Evolutionary conservation across 2,113 vertebrate genomes (phyloP).

Genomic region (Cyprinodon brontotheroides): DNA sequence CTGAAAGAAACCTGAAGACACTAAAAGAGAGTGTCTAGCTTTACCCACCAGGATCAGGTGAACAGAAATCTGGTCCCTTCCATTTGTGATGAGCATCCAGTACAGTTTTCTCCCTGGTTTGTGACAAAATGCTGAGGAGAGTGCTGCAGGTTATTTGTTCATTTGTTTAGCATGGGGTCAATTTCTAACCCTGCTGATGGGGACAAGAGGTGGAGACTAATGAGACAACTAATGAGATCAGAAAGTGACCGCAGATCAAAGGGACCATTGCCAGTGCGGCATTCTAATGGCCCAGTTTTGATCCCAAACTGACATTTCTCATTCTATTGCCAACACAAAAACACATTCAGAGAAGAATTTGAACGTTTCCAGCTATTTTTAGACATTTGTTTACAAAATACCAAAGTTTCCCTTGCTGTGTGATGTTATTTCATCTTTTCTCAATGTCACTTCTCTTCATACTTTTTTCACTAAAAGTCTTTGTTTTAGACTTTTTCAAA

Average conservation of each 20-base stretch:
- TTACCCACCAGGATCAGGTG: too few relatives aligned
- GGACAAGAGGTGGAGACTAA: slow-evolving; percentile 48
- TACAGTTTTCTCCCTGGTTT: slow-evolving; percentile 74
- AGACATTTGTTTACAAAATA: slow-evolving; percentile 25
- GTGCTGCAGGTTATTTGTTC: slow-evolving; percentile 55
- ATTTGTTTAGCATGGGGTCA: slow-evolving; percentile 63
- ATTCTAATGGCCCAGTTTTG: slow-evolving; percentile 68
- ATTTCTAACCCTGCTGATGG: slow-evolving; percentile 55
- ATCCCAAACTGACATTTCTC: slow-evolving; percentile 46
- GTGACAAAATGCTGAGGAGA: slow-evolving; percentile 57
- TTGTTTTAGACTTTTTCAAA: neutral
- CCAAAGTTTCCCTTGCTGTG: slow-evolving; percentile 12
- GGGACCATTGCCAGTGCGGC: slow-evolving; percentile 57
- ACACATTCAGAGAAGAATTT: slow-evolving; percentile 26
- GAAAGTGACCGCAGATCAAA: slow-evolving; percentile 68
- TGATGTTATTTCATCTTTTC: neutral
- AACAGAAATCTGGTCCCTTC: neutral
- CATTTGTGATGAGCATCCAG: slow-evolving; percentile 39
- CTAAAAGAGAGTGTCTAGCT: too few relatives aligned
- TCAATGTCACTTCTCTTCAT: too few relatives aligned
- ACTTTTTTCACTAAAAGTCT: neutral
- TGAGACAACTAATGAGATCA: slow-evolving; percentile 68
- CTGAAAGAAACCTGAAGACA: too few relatives aligned
- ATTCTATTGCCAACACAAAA: slow-evolving; percentile 37
- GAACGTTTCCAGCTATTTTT: slow-evolving; percentile 32